Evolutionary conservation across 2,888 invertebrate genomes (phyloP).

Genomic region (Mongoloraphidia duomilia): DNA sequence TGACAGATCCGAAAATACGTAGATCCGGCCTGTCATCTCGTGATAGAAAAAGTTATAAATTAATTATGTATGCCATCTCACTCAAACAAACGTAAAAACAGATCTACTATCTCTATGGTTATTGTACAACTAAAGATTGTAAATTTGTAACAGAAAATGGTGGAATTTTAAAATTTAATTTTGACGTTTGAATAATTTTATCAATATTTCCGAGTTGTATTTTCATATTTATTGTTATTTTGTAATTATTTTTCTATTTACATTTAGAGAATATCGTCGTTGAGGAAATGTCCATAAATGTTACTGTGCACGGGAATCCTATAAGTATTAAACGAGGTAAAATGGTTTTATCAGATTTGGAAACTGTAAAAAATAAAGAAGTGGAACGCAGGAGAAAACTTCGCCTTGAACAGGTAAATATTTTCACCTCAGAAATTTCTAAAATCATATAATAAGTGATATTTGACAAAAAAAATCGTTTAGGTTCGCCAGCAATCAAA

Average conservation of each 20-base stretch:
- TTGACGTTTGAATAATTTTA: too few relatives aligned
- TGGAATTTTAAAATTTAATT: too few relatives aligned
- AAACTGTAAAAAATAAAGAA: conserved; percentile 37
- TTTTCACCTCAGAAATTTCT: not conserved
- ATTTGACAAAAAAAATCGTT: conserved; percentile 4
- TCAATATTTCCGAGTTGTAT: not conserved
- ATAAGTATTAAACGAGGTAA: conserved; percentile 31
- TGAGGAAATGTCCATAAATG: conserved; percentile 42
- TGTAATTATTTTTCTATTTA: not conserved
- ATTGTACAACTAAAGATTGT: too few relatives aligned
- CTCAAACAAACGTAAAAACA: too few relatives aligned
- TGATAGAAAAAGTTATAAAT: too few relatives aligned
- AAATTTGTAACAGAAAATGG: too few relatives aligned
- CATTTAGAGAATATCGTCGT: conserved; percentile 31
- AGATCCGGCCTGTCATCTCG: too few relatives aligned
- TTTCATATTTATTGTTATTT: not conserved
- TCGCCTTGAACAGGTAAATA: conserved; percentile 44
- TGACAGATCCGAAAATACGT: too few relatives aligned
- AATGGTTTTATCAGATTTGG: conserved; percentile 35
- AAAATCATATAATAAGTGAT: not conserved
- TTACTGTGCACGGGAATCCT: conserved; percentile 41
- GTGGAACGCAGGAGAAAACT: conserved; percentile 41
- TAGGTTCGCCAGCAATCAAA: conserved; percentile 48
- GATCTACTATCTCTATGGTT: too few relatives aligned
- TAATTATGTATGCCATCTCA: too few relatives aligned